Base-by-base conservation (phyloP, 2,797 vertebrate species). In the Phoxinus dragarum region DNA sequence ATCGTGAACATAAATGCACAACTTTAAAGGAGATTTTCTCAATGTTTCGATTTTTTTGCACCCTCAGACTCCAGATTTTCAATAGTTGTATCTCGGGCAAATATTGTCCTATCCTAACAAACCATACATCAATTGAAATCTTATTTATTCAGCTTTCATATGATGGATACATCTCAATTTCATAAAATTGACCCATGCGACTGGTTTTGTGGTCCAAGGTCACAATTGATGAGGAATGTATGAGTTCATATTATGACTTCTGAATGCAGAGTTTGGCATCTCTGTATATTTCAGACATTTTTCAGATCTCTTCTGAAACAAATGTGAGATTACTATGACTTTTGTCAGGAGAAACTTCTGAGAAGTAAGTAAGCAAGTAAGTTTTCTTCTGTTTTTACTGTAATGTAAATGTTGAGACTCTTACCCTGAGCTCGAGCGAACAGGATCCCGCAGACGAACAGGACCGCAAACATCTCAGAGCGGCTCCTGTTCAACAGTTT, bases 371-470 rank as follows among this genome's bases (percentile, higher is more conserved):
- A 27, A 27, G 27, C 1, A 27, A 27, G 27, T 27, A 27, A 27
- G 27, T 27, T 27, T n/a, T 72, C 21, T 7, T 6, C 56, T 17
- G 36, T 78, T 0, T 67, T 11, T 27, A 67, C 23, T 40, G 36
- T 38, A 52, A 9, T 52, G 40, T 8, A 31, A 74, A 56, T 6
- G 27, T 5, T 71, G 67, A 52, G 75, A 36, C 12, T 54, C 86
- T 89, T 89, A 91, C 91, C 91, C 67, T 90, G 86, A 31, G 81
- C 89, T 40, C 69, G 64, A 74, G 17, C 56, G 4, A 59, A 68
- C 80, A 91, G 75, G 1, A 88, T 54, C 66, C 84, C 86, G 17
- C 89, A 34, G 69, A 64, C 11, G 21, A 89, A 68, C 64, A 88
- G 31, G 40, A 89, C 78, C 31, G 66, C 44, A 19, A 90, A 59